Evolutionary conservation across 2,888 invertebrate species (phyloP), one percentile per base, ranked within the genome.

Genomic region (Microplitis deprimator): DNA sequence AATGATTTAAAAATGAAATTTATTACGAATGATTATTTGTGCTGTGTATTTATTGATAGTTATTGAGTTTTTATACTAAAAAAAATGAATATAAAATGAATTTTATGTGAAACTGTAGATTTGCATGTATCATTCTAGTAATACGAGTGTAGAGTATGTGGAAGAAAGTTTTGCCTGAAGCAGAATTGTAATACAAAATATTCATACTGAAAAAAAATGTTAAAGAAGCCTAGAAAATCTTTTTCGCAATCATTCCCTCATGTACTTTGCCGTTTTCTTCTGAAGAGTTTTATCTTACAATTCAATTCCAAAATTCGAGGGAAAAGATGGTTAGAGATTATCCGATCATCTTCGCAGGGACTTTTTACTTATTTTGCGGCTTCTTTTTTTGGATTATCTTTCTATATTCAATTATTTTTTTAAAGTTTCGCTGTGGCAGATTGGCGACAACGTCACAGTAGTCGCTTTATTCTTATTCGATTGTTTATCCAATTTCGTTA

Each of bases 221-320:
- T 5, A 64, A 64, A 64, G 20, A 64, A 64, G 64, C 64, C 20
- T 64, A 20, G 64, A 64, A 64, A 64, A 64, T 64, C 7, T 20
- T 64, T 64, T 64, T 64, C 1, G 20, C 20, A 64, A 64, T 64
- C 64, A 64, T 64, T 50, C 50, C 50, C 50, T 50, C 50, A 50
- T 50, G 13, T 50, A 50, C 13, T 5, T 50, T 13, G 13, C 50
- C 13, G 50, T 13, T 50, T 13, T 13, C 13, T 50, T 13, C 8
- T 5, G 5, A 5, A 50, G 13, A 50, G 50, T 50, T 50, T 50
- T 50, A 50, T 50, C 50, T 50, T 50, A 13, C 50, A 50, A 50
- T 50, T 50, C 20, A 64, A 64, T 20, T 20, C 17, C 20, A 16
- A 10, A 64, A 50, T 13, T 50, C 13, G 10, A 50, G 17, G 20